Evolutionary conservation across 2,113 vertebrate genomes (phyloP).

Genomic region (Colaptes auratus): DNA sequence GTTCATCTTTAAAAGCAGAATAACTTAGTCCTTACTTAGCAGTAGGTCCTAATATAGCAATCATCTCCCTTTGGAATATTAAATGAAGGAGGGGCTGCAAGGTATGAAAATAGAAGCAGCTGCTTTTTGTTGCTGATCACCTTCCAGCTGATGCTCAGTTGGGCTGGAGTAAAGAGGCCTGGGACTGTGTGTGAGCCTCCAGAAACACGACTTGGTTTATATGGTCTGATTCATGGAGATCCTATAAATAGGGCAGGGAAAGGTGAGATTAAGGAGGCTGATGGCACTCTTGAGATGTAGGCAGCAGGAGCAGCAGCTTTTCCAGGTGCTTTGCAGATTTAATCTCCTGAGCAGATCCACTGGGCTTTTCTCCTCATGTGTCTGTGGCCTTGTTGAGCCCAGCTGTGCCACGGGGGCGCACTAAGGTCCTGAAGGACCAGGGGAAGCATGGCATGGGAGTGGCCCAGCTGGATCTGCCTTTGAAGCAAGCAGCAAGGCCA

Average conservation of each 20-base stretch:
- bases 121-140: not conserved
- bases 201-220: not conserved
- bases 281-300: not conserved
- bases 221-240: not conserved
- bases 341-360: not conserved
- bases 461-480: not conserved
- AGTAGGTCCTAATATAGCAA: not conserved
- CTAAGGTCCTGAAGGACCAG: not conserved
- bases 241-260: not conserved
- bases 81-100: not conserved
- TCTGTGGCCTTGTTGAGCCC: not conserved
- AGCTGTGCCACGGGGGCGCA: rapidly evolving
- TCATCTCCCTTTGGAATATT: not conserved
- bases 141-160: not conserved
- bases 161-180: not conserved
- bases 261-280: not conserved
- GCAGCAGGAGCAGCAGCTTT: not conserved
- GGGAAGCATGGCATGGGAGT: not conserved
- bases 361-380: not conserved
- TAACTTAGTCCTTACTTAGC: not conserved
- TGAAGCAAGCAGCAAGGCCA: not conserved
- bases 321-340: not conserved
- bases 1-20: not conserved
- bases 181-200: not conserved
- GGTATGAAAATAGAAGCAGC: not conserved